A percentile compares a stretch with the other conserved stretches of the same genome.
phyloP scores from a whole-genome alignment of 2,888 invertebrate genomes.

The Tanaodytes sp. region DNA sequence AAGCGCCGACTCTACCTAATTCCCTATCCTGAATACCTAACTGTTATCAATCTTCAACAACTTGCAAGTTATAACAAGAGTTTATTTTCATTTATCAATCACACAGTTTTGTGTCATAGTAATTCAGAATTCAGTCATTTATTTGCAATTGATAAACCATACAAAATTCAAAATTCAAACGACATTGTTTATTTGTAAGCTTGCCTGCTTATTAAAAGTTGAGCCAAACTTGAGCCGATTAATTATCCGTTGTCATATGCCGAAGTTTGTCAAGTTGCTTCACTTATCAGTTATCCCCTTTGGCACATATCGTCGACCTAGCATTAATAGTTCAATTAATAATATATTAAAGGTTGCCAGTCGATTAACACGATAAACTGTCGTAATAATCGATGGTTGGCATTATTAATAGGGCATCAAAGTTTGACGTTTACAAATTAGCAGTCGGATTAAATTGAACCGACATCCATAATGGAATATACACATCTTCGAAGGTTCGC shows the following conservation, averaged over 20 bases:
- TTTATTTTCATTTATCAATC: no score
- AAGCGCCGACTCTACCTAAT: no score
- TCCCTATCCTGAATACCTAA: no score
- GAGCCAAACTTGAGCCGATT: conserved; percentile 29
- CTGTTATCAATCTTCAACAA: no score
- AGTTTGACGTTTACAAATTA: conserved; percentile 48
- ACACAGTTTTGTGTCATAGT: no score
- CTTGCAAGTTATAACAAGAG: no score
- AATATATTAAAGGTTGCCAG: conserved; percentile 68
- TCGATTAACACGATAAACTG: conserved; percentile 65
- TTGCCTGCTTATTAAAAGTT: conserved; percentile 4
- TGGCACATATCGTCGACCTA: conserved; percentile 46
- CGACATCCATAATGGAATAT: conserved; percentile 14
- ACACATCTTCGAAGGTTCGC: conserved; percentile 20
- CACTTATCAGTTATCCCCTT: conserved; percentile 51
- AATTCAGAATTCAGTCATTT: no score
- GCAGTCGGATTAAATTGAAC: conserved; percentile 24
- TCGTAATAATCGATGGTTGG: conserved; percentile 39
- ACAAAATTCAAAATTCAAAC: no score
- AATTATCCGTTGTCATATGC: conserved; percentile 36
- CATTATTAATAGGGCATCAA: conserved; percentile 47
- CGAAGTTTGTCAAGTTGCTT: conserved; percentile 50
- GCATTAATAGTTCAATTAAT: conserved; percentile 64
- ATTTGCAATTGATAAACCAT: no score
- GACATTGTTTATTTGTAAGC: no score